Base-by-base conservation (phyloP, 2,888 invertebrate species). In the Liopterus haemorrhoidalis region DNA sequence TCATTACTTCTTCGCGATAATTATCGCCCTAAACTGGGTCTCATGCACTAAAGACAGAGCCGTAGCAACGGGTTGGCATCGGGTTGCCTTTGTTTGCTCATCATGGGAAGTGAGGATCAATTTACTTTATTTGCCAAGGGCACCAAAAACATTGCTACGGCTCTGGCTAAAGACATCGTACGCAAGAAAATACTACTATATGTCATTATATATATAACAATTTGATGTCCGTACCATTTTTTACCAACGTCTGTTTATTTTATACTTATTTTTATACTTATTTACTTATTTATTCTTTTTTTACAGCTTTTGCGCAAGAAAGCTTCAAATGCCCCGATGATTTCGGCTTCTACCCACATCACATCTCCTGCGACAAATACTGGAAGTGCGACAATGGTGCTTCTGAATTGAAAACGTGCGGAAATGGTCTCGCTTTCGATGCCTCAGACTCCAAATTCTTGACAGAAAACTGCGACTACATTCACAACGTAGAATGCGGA, bases 401-500 rank as follows among this genome's bases (percentile, higher is more conserved):
- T 6, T 83, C 91, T 46, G 91, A 91, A 61, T 72, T 92, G 56
- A 92, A 92, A 70, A 90, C 91, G 32, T 93, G 93, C 72, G 93
- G 93, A 46, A 93, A 93, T 66, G 93, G 93, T 47, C 77, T 93
- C 51, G 92, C 91, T 43, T 93, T 93, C 69, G 93, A 92, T 66
- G 82, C 90, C 49, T 74, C 81, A 38, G 93, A 93, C 71, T 77
- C 84, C 55, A 91, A 91, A 74, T 91, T 81, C 75, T 74, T 90
- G 63, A 88, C 90, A 47, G 93, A 93, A 69, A 93, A 93, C 76
- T 93, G 93, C 69, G 93, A 93, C 71, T 93, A 93, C 73, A 78
- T 89, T 57, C 92, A 93, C 76, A 92, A 92, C 59, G 92, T 93
- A 32, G 90, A 93, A 59, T 93, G 93, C 64, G 90, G 89, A 36